phyloP scores from a whole-genome alignment of 2,113 vertebrate species.

The Lanius collurio region DNA sequence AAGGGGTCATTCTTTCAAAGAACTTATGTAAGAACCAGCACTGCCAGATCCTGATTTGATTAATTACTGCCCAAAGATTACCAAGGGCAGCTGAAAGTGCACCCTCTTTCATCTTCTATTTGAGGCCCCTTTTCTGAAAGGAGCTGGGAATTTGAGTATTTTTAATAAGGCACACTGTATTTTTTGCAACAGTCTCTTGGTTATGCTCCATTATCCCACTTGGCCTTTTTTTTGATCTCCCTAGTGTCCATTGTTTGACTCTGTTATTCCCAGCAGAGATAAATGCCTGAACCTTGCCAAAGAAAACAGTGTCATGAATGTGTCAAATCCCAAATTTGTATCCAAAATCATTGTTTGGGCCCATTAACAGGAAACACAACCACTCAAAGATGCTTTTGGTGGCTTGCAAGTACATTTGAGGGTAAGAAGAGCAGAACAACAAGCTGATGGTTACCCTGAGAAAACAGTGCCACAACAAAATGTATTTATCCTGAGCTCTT shows the following conservation, averaged over 20 bases:
- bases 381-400: not conserved
- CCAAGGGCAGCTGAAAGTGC: not conserved
- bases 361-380: conserved; percentile 8
- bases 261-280: conserved; percentile 7
- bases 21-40: not conserved
- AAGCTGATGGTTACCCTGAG: not conserved
- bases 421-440: not conserved
- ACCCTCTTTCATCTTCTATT: not conserved
- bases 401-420: not conserved
- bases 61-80: conserved; percentile 16
- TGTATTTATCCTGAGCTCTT: not conserved
- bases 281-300: conserved; percentile 19
- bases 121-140: not conserved
- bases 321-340: not conserved
- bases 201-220: not conserved
- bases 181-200: not conserved
- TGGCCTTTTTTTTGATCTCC: conserved; percentile 40
- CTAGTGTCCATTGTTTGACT: conserved; percentile 24
- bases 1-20: not conserved
- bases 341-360: not conserved
- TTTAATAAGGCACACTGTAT: not conserved
- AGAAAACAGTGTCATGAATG: not conserved
- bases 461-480: not conserved
- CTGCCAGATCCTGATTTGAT: not conserved
- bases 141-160: not conserved